Evolutionary conservation across 2,113 vertebrate genomes (phyloP).

Genomic region (Ammospiza nelsoni): DNA sequence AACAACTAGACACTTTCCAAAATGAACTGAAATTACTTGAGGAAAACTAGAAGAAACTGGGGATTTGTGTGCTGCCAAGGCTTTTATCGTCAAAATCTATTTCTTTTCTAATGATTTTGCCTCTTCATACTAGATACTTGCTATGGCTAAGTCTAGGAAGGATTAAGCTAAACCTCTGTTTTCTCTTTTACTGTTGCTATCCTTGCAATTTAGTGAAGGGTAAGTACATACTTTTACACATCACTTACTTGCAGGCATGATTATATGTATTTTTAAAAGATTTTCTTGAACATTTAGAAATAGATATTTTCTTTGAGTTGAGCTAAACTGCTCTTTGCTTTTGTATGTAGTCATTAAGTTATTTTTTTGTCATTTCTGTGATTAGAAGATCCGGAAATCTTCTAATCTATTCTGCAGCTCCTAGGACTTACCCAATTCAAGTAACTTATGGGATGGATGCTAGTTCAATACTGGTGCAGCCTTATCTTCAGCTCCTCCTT

Average conservation of each 20-base stretch:
- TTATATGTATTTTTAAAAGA: background rate
- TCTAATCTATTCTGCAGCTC: background rate
- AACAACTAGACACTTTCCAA: background rate
- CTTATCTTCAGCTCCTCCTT: conserved; percentile 12
- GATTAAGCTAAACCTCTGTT: conserved; percentile 52
- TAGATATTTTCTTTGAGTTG: background rate
- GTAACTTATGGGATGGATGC: background rate
- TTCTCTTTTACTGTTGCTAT: conserved; percentile 72
- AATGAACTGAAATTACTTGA: background rate
- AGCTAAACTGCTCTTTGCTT: background rate
- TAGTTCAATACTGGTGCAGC: background rate
- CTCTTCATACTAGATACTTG: conserved; percentile 3
- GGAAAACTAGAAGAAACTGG: background rate
- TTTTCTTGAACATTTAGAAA: background rate
- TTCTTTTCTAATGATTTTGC: conserved; percentile 1
- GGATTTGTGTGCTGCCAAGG: background rate
- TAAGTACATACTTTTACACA: conserved; percentile 62
- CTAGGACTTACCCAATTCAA: background rate
- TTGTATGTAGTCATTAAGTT: background rate
- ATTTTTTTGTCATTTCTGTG: background rate
- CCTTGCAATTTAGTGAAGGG: conserved; percentile 79
- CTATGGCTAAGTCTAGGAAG: background rate
- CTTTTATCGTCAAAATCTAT: background rate
- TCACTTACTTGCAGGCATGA: conserved; percentile 30
- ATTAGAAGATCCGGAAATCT: background rate